Conservation (phyloP, 2,113 vertebrate genomes). For the Peromyscus leucopus region DNA sequence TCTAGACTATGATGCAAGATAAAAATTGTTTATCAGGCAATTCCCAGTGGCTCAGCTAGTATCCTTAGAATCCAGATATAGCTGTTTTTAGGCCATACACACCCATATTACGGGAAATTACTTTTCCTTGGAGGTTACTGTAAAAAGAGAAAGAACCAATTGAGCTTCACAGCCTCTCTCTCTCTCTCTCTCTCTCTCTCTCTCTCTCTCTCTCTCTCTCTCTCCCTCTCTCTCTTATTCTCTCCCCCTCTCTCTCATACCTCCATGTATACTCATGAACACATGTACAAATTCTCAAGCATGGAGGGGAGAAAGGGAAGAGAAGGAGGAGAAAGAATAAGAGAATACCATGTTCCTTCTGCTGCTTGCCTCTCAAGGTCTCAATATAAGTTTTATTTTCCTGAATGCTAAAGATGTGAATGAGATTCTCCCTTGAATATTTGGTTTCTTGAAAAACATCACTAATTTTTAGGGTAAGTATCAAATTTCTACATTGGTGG, state of each 20-base stretch:
- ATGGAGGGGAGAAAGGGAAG: not conserved
- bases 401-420: not conserved
- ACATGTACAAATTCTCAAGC: not conserved
- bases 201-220: not conserved
- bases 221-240: not conserved
- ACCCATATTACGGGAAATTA: not conserved
- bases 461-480: slow-evolving; percentile 44
- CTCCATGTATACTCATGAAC: not conserved
- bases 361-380: not conserved
- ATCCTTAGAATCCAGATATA: not conserved
- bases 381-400: not conserved
- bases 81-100: not conserved
- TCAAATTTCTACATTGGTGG: not conserved
- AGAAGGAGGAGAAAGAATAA: not conserved
- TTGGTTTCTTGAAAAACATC: not conserved
- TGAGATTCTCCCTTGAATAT: not conserved
- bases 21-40: not conserved
- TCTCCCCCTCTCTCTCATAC: not conserved
- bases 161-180: not conserved
- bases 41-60: not conserved
- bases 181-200: not conserved
- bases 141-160: not conserved
- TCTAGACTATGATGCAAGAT: not conserved
- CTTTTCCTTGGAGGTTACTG: not conserved
- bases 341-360: not conserved